Percentiles rank a stretch among this genome's conserved stretches.
phyloP scores from a whole-genome alignment of 2,888 invertebrate genomes.

The Dynastes maya region DNA sequence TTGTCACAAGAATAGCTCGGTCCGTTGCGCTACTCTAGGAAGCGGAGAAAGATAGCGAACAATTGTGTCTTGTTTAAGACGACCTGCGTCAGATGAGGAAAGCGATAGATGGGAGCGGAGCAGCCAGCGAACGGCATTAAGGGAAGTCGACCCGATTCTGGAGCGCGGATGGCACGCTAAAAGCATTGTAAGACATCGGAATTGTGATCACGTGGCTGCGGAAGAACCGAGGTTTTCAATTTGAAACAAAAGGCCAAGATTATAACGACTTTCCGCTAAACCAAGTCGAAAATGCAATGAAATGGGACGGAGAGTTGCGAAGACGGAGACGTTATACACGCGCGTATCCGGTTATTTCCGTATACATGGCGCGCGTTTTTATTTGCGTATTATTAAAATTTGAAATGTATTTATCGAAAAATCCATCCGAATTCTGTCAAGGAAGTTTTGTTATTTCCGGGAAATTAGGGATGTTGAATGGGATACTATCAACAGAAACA shows the following conservation, averaged over 20 bases:
- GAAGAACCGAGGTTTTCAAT: conserved; percentile 54
- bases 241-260: conserved; percentile 53
- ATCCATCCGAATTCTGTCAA: too few species aligned
- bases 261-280: conserved; percentile 52
- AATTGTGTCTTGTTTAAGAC: conserved; percentile 24
- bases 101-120: conserved; percentile 18
- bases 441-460: too few species aligned
- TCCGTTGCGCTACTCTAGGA: conserved; percentile 13
- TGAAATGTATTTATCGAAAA: not conserved
- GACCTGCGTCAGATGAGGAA: conserved; percentile 15
- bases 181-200: conserved; percentile 50
- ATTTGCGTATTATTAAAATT: not conserved
- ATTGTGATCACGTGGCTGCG: conserved; percentile 53
- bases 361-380: not conserved
- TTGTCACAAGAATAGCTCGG: conserved; percentile 12
- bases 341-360: conserved; percentile 13
- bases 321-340: conserved; percentile 16
- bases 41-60: conserved; percentile 34
- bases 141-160: conserved; percentile 21
- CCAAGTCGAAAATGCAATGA: conserved; percentile 42
- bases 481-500: too few species aligned
- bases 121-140: not conserved
- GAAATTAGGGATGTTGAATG: too few species aligned
- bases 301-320: conserved; percentile 30
- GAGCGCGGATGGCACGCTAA: conserved; percentile 43